Conservation (phyloP, 2,797 vertebrate genomes). For the Phalloptychus januarius region DNA sequence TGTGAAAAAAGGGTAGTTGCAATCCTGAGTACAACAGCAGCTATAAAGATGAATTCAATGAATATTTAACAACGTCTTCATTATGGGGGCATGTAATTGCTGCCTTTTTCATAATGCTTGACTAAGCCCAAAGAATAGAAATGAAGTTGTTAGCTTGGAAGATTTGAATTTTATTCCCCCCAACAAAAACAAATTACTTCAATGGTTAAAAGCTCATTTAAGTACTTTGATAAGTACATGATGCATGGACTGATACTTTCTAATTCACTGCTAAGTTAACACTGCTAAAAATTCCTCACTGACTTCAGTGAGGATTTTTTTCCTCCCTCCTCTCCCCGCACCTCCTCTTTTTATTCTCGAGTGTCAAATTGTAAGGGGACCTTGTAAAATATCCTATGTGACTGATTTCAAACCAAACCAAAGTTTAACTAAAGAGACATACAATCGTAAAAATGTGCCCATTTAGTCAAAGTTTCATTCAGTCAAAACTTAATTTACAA, state of each 20-base stretch:
- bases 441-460: background rate
- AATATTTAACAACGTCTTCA: slow-evolving; percentile 71
- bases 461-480: background rate
- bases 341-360: background rate
- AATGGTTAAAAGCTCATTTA: slow-evolving; percentile 69
- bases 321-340: background rate
- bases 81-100: slow-evolving; percentile 71
- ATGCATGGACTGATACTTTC: slow-evolving; percentile 55
- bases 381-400: background rate
- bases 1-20: background rate
- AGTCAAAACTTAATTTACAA: background rate
- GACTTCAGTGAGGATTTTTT: slow-evolving; percentile 12
- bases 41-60: slow-evolving; percentile 57
- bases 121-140: slow-evolving; percentile 49
- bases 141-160: slow-evolving; percentile 42
- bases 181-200: slow-evolving; percentile 68
- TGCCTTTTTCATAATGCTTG: slow-evolving; percentile 57
- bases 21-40: slow-evolving; percentile 29
- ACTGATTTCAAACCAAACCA: background rate
- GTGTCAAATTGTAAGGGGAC: background rate
- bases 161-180: slow-evolving; percentile 44
- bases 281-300: slow-evolving; percentile 37
- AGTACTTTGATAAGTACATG: slow-evolving; percentile 69
- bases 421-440: background rate
- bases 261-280: slow-evolving; percentile 54